Base-by-base conservation (phyloP, 2,113 vertebrate species). In the Copsychus sechellarum region DNA sequence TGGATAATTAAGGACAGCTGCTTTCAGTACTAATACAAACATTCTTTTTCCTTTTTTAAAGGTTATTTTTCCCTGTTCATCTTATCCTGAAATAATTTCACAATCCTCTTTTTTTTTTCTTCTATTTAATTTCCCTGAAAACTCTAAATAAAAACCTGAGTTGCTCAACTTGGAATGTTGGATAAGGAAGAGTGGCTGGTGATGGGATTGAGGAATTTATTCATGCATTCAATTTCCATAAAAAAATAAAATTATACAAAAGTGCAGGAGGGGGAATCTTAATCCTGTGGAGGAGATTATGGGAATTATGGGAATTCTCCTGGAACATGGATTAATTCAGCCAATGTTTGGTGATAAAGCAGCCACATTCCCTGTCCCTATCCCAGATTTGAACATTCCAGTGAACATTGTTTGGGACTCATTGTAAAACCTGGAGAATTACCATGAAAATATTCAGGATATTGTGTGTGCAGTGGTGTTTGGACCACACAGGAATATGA, bases 391-490 rank as follows among this genome's bases (percentile, higher is more conserved):
- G 45, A 48, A 61, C n/a, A 45, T 23, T 56, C 42, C 38, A n/a
- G 4, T 25, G 10, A 60, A 14, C 40, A 26, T 12, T 20, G 8
- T 20, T 62, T 36, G 47, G 13, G 31, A 66, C 6, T 48, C 8
- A 8, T 5, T 26, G 36, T 13, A 81, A 87, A 78, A 11, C 24
- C 28, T 50, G 64, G 47, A 48, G 79, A 66, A 67, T 8, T 1
- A 2, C 9, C 26, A 26, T 14, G 6, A 71, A 88, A 48, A 48
- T 12, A 38, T 18, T 16, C 15, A 28, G 11, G 3, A 0, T 61
- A 15, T n/a, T 0, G 4, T 11, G 12, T 5, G 13, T 29, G 33
- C 0, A 0, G 4, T 4, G 4, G 10, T 11, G 21, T 16, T 29
- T 25, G 8, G n/a, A 19, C 5, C 13, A 6, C 4, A 9, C 3